These are phyloP conservation scores for Anguilla japonica DNA, from an alignment of 2,113 vertebrate species.

Conservation along the genomic window DNA sequence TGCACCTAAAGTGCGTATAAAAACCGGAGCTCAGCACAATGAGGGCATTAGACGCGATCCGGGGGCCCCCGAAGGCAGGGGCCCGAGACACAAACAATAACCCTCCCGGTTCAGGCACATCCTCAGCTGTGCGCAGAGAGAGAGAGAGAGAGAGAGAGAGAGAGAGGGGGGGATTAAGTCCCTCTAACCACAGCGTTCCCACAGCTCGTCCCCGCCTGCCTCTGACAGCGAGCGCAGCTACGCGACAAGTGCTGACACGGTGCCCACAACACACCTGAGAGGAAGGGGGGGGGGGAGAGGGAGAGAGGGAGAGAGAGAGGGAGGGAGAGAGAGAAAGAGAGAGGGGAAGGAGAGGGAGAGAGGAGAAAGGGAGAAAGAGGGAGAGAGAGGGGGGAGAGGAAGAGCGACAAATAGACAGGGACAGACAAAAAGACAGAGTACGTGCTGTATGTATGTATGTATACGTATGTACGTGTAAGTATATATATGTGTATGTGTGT, in stretches of 20 bases:
- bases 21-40: conserved; percentile 29
- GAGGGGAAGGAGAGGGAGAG: no score
- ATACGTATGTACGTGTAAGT: no score
- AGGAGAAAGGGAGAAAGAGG: no score
- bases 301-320: no score
- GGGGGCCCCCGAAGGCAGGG: conserved; percentile 29
- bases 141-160: background rate
- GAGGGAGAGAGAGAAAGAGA: no score
- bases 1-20: conserved; percentile 29
- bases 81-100: conserved; percentile 24
- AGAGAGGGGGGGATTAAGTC: conserved; percentile 40
- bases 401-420: background rate
- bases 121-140: conserved; percentile 22
- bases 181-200: conserved; percentile 14
- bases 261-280: background rate
- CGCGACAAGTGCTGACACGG: background rate
- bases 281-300: no score
- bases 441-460: no score
- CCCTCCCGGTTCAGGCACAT: conserved; percentile 27
- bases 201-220: background rate
- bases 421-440: background rate
- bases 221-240: background rate
- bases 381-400: no score
- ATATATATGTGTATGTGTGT: no score
- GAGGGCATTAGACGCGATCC: conserved; percentile 39